Evolutionary conservation across 2,113 vertebrate genomes (phyloP).

Genomic region (Micronisus gabar): DNA sequence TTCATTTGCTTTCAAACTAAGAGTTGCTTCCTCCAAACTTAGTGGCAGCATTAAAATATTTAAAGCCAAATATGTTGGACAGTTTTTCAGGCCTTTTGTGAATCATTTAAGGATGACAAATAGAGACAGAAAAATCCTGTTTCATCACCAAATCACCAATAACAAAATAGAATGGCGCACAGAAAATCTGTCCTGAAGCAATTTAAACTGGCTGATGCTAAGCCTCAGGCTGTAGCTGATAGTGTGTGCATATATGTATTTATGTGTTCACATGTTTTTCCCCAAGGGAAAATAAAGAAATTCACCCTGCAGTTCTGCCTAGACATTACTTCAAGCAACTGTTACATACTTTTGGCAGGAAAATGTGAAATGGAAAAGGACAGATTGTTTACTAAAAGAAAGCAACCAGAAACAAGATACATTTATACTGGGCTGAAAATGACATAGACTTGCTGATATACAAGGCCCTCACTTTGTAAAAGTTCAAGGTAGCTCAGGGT

Average conservation of each 20-base stretch:
- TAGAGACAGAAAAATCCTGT: neutral
- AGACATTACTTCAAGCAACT: neutral
- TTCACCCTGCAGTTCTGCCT: neutral
- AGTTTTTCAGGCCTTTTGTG: conserved; percentile 7
- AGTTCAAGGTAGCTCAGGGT: neutral
- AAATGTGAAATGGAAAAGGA: conserved; percentile 11
- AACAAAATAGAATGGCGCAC: neutral
- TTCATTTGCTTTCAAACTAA: conserved; percentile 28
- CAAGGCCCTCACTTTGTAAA: neutral
- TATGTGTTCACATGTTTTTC: conserved; percentile 5
- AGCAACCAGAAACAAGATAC: neutral
- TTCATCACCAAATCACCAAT: neutral
- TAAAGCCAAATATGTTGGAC: conserved; percentile 2
- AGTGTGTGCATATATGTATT: neutral
- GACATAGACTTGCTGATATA: neutral
- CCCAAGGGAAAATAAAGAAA: neutral
- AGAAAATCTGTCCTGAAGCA: conserved; percentile 43
- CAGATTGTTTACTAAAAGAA: conserved; percentile 27
- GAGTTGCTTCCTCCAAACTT: neutral
- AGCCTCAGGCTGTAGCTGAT: neutral
- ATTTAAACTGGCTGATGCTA: neutral
- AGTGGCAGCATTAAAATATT: neutral
- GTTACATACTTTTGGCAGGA: neutral
- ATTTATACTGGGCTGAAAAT: neutral
- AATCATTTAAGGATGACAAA: conserved; percentile 30